phyloP scores from a whole-genome alignment of 2,797 vertebrate species.

The Crenichthys baileyi region DNA sequence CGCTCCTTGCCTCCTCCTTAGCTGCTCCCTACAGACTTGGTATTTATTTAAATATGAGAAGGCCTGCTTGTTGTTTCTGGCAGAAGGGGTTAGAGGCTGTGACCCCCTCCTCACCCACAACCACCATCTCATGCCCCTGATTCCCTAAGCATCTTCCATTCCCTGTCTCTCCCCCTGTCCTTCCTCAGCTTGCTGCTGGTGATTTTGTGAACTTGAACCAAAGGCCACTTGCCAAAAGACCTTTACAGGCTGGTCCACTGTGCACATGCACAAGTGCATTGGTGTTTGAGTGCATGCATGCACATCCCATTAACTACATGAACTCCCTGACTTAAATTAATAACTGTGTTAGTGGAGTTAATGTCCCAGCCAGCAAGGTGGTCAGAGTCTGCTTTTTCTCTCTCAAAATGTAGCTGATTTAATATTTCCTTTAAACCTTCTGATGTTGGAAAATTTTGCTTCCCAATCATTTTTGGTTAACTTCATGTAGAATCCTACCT shows the following conservation, averaged over 20 bases:
- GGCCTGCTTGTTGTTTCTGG: slow-evolving; percentile 81
- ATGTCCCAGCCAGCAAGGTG: slow-evolving; percentile 30
- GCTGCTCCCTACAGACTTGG: slow-evolving; percentile 66
- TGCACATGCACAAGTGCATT: slow-evolving; percentile 25
- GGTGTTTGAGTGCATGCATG: slow-evolving; percentile 42
- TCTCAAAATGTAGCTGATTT: slow-evolving; percentile 47
- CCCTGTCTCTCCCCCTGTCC: slow-evolving; percentile 50
- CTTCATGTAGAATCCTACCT: not conserved
- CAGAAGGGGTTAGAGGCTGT: slow-evolving; percentile 59
- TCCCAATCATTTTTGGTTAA: slow-evolving; percentile 16
- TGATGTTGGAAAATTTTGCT: slow-evolving; percentile 29
- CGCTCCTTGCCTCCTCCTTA: slow-evolving; percentile 59
- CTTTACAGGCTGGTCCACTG: slow-evolving; percentile 39
- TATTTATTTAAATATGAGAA: slow-evolving; percentile 84
- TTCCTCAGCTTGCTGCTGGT: slow-evolving; percentile 49
- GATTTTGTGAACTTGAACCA: slow-evolving; percentile 72
- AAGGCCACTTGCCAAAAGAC: slow-evolving; percentile 36
- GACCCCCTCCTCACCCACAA: slow-evolving; percentile 25
- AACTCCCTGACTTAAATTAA: slow-evolving; percentile 39
- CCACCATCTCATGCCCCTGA: slow-evolving; percentile 32
- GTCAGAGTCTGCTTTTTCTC: slow-evolving; percentile 33
- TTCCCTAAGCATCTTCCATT: slow-evolving; percentile 46
- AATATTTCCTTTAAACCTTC: slow-evolving; percentile 51
- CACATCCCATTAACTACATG: slow-evolving; percentile 47
- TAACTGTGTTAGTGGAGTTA: slow-evolving; percentile 39